Evolutionary conservation across 2,113 vertebrate genomes (phyloP), one percentile per base, ranked within the genome.

Genomic region (Dendropsophus ebraccatus): DNA sequence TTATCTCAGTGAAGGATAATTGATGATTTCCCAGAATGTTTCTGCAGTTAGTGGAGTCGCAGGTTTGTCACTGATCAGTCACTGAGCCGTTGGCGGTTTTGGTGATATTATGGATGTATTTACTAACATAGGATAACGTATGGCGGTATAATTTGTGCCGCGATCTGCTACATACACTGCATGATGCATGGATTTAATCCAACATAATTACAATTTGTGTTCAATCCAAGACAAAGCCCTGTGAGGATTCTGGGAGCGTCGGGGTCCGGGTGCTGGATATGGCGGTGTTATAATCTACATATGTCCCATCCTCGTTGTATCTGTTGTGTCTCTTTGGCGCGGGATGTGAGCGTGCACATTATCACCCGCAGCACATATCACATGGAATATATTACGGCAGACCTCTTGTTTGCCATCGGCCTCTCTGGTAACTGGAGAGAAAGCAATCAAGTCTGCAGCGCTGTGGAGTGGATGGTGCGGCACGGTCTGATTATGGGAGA

Each of bases 181-280:
- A 13, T 81, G 58, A 81, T 65, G n/a, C 6, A 81, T 65, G 79
- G 58, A 35, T 81, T 81, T 81, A 81, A 81, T 81, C 30, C 58
- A 45, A 37, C 5, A 7, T 81, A 47, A 81, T 81, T 65, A 81
- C 58, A 28, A 65, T 58, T 21, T 62, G 60, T 28, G 37, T 28
- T 28, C 12, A 47, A 12, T 65, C 56, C 58, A 28, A 49, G 8
- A 23, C 47, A 2, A 25, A 58, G 28, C 23, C 41, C 0, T 45
- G 49, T 16, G 49, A 76, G 74, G 47, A 52, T 52, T 52, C 74
- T 76, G 74, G 73, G 72, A 25, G 3, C 1, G 45, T 37, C 14
- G 73, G 50, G 41, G 41, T n/a, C n/a, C 45, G 7, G 45, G n/a
- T 4, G 12, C 58, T 28, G 6, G 58, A 6, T 47, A 25, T 70